These are phyloP conservation scores for Raillietiella orientalis DNA, from an alignment of 2,888 invertebrate genomes.

Conservation along the genomic window DNA sequence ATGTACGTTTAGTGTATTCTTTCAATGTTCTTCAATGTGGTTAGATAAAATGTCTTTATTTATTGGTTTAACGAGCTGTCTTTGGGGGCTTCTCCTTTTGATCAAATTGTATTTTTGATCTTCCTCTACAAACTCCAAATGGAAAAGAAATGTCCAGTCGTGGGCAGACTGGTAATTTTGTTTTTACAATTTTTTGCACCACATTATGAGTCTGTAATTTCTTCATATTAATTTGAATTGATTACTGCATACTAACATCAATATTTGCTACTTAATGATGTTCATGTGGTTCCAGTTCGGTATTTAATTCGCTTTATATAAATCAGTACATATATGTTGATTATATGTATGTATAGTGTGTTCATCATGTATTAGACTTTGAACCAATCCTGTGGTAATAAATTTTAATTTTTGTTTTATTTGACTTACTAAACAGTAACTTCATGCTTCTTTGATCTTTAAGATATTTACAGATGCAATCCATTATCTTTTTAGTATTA, in stretches of 20 bases:
- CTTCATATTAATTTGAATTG: too few relatives aligned
- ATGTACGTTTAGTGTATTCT: neutral
- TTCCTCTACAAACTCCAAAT: constrained; percentile 4
- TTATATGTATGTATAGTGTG: too few relatives aligned
- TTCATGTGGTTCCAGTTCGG: too few relatives aligned
- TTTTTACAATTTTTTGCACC: too few relatives aligned
- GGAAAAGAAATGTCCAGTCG: too few relatives aligned
- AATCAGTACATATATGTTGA: too few relatives aligned
- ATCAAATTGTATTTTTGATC: constrained; percentile 30
- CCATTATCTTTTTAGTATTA: constrained; percentile 40
- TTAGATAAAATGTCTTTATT: constrained; percentile 31
- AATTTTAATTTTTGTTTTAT: constrained; percentile 6
- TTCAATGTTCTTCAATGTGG: constrained; percentile 5
- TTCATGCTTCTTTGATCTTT: neutral
- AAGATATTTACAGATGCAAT: neutral
- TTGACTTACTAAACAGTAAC: too few relatives aligned
- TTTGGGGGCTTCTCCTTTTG: constrained; percentile 48
- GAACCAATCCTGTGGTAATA: constrained; percentile 2
- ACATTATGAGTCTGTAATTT: too few relatives aligned
- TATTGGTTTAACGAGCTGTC: constrained; percentile 60
- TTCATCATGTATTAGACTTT: constrained; percentile 4
- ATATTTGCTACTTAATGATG: too few relatives aligned
- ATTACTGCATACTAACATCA: too few relatives aligned
- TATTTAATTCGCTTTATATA: too few relatives aligned
- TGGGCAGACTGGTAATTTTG: too few relatives aligned